Evolutionary conservation across 2,113 vertebrate genomes (phyloP).

Genomic region (Cynopterus brachyotis): DNA sequence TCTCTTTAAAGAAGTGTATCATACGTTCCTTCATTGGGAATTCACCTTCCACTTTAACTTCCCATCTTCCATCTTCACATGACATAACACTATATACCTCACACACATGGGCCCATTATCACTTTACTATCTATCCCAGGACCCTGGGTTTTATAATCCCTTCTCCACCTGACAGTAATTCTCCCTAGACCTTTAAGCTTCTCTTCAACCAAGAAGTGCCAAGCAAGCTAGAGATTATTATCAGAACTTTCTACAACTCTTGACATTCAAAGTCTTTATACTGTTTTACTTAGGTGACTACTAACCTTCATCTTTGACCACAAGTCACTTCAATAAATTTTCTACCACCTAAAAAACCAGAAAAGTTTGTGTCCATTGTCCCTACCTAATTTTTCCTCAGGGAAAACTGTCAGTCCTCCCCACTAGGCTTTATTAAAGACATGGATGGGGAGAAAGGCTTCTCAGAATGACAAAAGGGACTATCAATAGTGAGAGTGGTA

Average conservation of each 20-base stretch:
- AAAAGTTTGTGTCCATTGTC: neutral
- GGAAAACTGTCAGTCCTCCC: neutral
- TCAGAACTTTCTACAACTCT: neutral
- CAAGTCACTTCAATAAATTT: neutral
- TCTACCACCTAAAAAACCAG: neutral
- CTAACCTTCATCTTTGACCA: neutral
- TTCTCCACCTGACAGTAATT: slow-evolving; percentile 4
- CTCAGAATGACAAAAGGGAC: neutral
- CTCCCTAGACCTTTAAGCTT: neutral
- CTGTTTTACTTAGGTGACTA: neutral
- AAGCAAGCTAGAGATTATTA: neutral
- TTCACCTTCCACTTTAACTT: neutral
- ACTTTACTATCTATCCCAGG: neutral
- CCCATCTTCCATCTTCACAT: neutral
- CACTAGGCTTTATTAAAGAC: neutral
- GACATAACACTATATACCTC: neutral
- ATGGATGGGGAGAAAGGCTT: neutral
- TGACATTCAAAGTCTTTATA: neutral
- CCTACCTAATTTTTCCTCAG: neutral
- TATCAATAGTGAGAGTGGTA: neutral
- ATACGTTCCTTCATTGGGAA: neutral
- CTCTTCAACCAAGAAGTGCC: neutral
- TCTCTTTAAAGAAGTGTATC: neutral
- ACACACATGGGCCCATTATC: neutral
- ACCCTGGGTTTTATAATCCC: neutral